phyloP scores from a whole-genome alignment of 2,113 vertebrate species.

The Bos javanicus region DNA sequence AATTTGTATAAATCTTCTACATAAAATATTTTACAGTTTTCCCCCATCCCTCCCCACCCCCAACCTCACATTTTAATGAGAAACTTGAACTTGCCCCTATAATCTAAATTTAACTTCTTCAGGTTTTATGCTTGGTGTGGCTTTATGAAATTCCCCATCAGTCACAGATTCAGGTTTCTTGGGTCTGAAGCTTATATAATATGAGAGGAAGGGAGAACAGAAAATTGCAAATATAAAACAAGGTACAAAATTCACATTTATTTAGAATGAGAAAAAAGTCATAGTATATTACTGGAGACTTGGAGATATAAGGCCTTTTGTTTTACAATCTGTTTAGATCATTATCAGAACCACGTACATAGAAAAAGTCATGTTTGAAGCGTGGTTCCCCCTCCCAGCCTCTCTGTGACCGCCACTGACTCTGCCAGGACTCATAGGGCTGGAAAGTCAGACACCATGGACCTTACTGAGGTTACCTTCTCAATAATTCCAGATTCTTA shows the following conservation, averaged over 20 bases:
- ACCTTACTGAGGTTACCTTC: neutral
- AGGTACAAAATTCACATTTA: neutral
- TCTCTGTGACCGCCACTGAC: neutral
- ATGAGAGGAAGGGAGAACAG: neutral
- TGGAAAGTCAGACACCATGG: neutral
- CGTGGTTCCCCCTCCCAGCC: neutral
- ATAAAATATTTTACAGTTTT: neutral
- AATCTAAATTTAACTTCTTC: neutral
- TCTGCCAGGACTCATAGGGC: neutral
- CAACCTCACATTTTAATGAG: neutral
- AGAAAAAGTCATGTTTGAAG: neutral
- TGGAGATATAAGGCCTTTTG: neutral
- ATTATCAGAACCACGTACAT: neutral
- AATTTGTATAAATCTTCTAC: neutral
- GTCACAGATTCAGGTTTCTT: neutral
- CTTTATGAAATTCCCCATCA: neutral
- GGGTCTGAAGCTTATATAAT: neutral
- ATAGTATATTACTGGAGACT: neutral
- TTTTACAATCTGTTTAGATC: neutral
- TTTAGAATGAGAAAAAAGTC: neutral
- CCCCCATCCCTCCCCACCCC: neutral
- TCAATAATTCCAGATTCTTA: neutral
- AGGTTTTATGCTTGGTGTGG: neutral
- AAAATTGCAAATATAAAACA: neutral
- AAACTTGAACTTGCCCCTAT: neutral